A percentile compares a stretch with the other conserved stretches of the same genome.
phyloP scores from a whole-genome alignment of 2,888 invertebrate genomes.

The Physocephala rufipes region DNA sequence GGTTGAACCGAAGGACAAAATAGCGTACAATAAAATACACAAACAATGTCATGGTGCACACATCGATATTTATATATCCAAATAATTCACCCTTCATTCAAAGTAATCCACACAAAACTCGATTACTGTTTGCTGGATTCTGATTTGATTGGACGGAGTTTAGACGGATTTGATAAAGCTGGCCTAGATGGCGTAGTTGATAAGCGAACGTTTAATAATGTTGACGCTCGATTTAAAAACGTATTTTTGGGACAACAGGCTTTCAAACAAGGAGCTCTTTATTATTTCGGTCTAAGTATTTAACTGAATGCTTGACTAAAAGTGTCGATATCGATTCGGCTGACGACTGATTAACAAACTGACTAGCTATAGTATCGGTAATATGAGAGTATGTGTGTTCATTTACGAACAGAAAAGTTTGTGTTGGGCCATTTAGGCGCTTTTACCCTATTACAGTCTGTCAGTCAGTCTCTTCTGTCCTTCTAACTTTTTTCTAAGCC shows the following conservation, averaged over 20 bases:
- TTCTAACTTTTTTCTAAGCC: too few species aligned
- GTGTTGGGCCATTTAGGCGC: too few species aligned
- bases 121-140: neutral
- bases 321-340: neutral
- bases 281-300: neutral
- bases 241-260: neutral
- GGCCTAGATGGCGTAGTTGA: neutral
- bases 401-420: too few species aligned
- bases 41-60: neutral
- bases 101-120: constrained; percentile 22
- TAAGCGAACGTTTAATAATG: constrained; percentile 10
- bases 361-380: too few species aligned
- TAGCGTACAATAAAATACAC: neutral
- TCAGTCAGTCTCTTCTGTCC: too few species aligned
- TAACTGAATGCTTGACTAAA: neutral
- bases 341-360: neutral
- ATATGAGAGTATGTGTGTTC: too few species aligned
- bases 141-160: neutral
- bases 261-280: too few species aligned
- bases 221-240: constrained; percentile 24
- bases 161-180: neutral
- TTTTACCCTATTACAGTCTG: too few species aligned
- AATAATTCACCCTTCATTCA: too few species aligned
- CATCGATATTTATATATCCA: neutral
- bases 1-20: too few species aligned